Evolutionary conservation across 1,140 invertebrate genomes (phyloP).

Genomic region (Bombus breviceps): DNA sequence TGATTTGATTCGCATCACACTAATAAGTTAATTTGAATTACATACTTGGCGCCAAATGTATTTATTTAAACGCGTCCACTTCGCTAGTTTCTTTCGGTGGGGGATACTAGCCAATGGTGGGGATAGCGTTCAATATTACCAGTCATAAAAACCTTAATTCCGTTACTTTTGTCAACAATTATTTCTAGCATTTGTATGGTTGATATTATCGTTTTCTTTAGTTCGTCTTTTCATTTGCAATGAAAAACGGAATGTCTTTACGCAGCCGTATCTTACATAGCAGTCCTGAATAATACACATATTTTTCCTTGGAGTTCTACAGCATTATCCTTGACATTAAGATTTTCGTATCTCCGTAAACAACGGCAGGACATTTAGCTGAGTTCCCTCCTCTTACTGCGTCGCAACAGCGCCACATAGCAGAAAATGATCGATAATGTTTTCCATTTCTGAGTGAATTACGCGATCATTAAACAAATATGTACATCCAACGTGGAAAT

Average conservation of each 20-base stretch:
- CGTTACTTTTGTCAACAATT: not conserved
- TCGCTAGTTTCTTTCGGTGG: not conserved
- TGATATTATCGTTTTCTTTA: not conserved
- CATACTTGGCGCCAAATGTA: not conserved
- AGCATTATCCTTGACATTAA: constrained; percentile 30
- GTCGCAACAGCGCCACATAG: not conserved
- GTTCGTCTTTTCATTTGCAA: not conserved
- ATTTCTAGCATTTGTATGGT: not conserved
- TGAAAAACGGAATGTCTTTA: not conserved
- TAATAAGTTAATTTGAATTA: not conserved
- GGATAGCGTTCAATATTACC: not conserved
- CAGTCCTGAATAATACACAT: not conserved
- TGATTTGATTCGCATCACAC: not conserved
- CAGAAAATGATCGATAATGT: constrained; percentile 20
- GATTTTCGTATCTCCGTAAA: constrained; percentile 36
- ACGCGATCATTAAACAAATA: not conserved
- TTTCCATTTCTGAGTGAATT: constrained; percentile 18
- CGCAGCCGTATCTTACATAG: not conserved
- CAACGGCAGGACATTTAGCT: constrained; percentile 2
- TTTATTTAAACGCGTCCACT: constrained; percentile 5
- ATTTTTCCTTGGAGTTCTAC: constrained; percentile 4
- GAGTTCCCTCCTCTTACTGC: not conserved
- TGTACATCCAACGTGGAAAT: not conserved
- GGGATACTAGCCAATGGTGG: not conserved
- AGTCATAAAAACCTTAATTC: not conserved